Percentiles rank a stretch among this genome's conserved stretches.
These are phyloP conservation scores for Phania funesta DNA, from an alignment of 2,888 invertebrate genomes.

Conservation along the genomic window DNA sequence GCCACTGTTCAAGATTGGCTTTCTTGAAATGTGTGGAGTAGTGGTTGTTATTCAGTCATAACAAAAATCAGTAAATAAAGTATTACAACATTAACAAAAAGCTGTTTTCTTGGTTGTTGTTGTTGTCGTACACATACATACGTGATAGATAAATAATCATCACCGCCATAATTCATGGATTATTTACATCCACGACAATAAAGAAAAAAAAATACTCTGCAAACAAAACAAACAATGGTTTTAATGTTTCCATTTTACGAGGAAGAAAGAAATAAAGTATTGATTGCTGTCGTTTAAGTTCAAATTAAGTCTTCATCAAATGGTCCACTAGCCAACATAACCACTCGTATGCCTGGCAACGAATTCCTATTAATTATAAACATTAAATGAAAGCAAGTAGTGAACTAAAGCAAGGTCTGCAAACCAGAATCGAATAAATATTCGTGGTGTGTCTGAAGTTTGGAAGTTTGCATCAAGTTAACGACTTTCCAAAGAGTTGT, in stretches of 20 bases:
- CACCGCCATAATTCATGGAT: conserved; percentile 4
- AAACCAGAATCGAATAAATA: background rate
- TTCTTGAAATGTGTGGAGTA: background rate
- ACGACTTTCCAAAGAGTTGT: conserved; percentile 30
- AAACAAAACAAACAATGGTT: background rate
- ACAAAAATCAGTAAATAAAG: conserved; percentile 2
- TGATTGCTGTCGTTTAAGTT: background rate
- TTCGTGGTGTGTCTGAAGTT: too few species aligned
- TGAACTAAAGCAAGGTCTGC: conserved; percentile 12
- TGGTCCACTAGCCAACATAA: background rate
- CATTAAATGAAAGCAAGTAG: conserved; percentile 34
- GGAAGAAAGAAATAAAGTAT: conserved; percentile 69
- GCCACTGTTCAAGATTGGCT: conserved; percentile 1
- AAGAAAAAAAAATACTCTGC: too few species aligned
- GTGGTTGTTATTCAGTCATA: background rate
- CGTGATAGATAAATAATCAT: background rate
- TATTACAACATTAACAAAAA: conserved; percentile 37
- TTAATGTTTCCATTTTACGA: conserved; percentile 43
- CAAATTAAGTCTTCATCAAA: background rate
- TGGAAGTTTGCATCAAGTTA: too few species aligned
- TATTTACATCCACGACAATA: conserved; percentile 40
- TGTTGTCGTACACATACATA: background rate
- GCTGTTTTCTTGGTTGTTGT: background rate
- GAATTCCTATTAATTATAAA: conserved; percentile 1
- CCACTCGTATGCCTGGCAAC: background rate